Percentiles rank a stretch among this genome's conserved stretches.
Evolutionary conservation across 2,888 invertebrate species (phyloP).

Genomic region (Gerris lacustris): DNA sequence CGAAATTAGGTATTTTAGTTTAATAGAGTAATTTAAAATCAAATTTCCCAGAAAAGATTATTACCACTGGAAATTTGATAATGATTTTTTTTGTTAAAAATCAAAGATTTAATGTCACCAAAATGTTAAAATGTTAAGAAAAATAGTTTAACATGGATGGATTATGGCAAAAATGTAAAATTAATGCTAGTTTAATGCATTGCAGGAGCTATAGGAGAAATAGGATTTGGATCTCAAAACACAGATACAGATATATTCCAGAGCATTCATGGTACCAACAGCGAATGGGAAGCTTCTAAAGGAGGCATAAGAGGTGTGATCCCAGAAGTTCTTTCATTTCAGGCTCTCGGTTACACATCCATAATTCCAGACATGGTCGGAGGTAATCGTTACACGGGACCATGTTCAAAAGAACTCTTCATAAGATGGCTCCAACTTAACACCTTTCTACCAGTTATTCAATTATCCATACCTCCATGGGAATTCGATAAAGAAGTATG

Average conservation of each 20-base stretch:
- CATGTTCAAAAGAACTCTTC: slow-evolving; percentile 50
- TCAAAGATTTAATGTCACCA: too few relatives aligned
- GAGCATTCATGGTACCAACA: slow-evolving; percentile 67
- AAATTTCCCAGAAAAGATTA: too few relatives aligned
- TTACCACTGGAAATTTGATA: too few relatives aligned
- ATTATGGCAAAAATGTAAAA: too few relatives aligned
- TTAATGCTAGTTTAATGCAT: background rate
- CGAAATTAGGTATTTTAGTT: slow-evolving; percentile 41
- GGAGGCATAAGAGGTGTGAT: slow-evolving; percentile 61
- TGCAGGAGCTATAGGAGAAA: slow-evolving; percentile 38
- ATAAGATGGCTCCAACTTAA: slow-evolving; percentile 69
- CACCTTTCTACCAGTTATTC: slow-evolving; percentile 63
- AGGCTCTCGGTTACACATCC: slow-evolving; percentile 53
- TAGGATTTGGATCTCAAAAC: slow-evolving; percentile 57
- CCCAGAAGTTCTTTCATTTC: slow-evolving; percentile 54
- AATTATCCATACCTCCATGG: slow-evolving; percentile 72
- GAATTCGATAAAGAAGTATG: slow-evolving; percentile 49
- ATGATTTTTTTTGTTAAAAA: too few relatives aligned
- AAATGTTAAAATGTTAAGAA: too few relatives aligned
- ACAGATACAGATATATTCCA: slow-evolving; percentile 59
- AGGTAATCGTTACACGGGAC: slow-evolving; percentile 49
- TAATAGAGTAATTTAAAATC: too few relatives aligned
- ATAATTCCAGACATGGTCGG: slow-evolving; percentile 72
- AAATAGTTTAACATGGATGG: too few relatives aligned
- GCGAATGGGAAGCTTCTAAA: slow-evolving; percentile 49